phyloP scores from a whole-genome alignment of 2,888 invertebrate genomes.

The Cancer borealis region DNA sequence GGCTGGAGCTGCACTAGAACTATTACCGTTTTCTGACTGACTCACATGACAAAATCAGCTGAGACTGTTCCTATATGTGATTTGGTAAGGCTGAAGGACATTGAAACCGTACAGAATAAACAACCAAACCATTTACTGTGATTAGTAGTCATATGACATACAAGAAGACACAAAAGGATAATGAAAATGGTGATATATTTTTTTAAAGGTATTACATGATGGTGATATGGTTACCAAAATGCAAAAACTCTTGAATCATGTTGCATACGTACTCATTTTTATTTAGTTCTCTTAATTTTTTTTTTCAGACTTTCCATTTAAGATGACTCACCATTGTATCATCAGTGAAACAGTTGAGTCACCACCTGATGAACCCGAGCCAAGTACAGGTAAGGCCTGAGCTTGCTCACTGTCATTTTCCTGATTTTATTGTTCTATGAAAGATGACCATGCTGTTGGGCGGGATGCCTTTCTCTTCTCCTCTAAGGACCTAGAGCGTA shows the following conservation, averaged over 20 bases:
- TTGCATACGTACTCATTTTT: no score
- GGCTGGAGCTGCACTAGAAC: no score
- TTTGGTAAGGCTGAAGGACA: no score
- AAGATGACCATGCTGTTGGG: background rate
- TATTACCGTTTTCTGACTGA: no score
- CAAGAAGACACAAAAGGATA: background rate
- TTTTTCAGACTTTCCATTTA: constrained; percentile 74
- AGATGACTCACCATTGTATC: constrained; percentile 71
- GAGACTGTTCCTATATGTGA: no score
- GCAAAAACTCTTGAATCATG: background rate
- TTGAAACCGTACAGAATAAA: no score
- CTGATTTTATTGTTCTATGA: background rate
- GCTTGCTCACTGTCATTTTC: background rate
- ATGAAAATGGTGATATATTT: background rate
- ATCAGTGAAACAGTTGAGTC: constrained; percentile 64
- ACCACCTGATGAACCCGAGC: constrained; percentile 66
- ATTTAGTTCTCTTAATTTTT: background rate
- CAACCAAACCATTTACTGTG: no score
- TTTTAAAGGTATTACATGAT: background rate
- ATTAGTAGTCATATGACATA: background rate
- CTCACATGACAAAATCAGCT: no score
- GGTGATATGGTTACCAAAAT: background rate
- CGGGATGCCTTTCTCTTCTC: no score
- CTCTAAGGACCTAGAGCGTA: no score
- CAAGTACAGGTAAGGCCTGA: constrained; percentile 62